These are phyloP conservation scores for Frankliniella intonsa DNA, from an alignment of 2,888 invertebrate genomes.

Conservation along the genomic window DNA sequence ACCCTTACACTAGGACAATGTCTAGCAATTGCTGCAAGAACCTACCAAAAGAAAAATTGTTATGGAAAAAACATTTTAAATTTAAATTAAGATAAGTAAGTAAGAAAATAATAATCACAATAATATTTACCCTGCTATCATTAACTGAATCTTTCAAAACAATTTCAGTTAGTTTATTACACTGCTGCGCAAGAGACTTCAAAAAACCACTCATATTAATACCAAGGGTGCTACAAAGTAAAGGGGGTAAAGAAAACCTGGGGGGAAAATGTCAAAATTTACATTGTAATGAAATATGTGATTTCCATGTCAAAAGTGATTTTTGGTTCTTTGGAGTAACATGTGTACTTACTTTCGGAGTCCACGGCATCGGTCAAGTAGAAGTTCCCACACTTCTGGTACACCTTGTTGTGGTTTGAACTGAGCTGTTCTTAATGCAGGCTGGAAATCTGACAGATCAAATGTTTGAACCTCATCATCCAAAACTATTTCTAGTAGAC, in stretches of 20 bases:
- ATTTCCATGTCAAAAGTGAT: too few species aligned
- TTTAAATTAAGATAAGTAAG: neutral
- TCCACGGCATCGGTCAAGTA: neutral
- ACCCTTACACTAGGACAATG: neutral
- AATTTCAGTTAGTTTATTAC: neutral
- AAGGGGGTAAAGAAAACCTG: neutral
- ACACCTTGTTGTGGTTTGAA: neutral
- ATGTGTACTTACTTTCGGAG: neutral
- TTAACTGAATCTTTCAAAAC: neutral
- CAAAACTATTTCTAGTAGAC: neutral
- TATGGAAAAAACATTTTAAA: neutral
- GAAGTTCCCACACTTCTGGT: neutral
- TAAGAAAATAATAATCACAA: too few species aligned
- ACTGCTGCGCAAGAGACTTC: neutral
- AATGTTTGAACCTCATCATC: conserved; percentile 2
- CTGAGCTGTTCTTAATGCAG: neutral
- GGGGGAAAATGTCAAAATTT: neutral
- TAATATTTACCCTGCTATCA: neutral
- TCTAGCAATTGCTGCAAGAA: neutral
- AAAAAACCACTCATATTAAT: neutral
- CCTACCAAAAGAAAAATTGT: neutral
- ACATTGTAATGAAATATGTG: neutral
- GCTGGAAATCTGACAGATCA: conserved; percentile 3
- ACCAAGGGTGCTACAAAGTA: neutral
- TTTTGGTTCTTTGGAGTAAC: too few species aligned